Base-by-base conservation (phyloP, 2,113 vertebrate genomes). In the Haplotaxodon microlepis region DNA sequence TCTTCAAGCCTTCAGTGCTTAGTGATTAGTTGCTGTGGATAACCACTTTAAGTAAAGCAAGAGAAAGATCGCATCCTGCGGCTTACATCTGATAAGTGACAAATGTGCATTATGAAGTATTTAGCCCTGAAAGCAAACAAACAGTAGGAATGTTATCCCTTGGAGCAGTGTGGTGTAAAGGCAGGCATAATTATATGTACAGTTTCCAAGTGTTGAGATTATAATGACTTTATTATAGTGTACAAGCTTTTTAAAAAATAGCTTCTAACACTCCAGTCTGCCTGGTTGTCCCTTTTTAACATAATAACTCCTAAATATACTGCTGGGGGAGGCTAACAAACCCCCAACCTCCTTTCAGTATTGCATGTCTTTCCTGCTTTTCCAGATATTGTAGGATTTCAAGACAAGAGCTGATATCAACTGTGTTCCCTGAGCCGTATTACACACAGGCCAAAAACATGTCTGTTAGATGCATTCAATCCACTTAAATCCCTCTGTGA, bases 401-500 rank as follows among this genome's bases (percentile, higher is more conserved):
- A 81, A 71, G 81, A 45, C 69, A 5, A 66, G 53, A 36, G 9
- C 27, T 63, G 4, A 45, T 66, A 45, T 84, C 47, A 34, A 4
- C 86, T 66, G 19, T 87, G 82, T 51, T 82, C 71, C 10, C 85
- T 83, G 66, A 47, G 83, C 40, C 69, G 84, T 66, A 71, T 87
- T 86, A 83, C 42, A 51, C 27, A 17, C 24, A 12, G 42, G 19
- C 69, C 47, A 82, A 82, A 14, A 50, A 66, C 47, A 12, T 27
- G 27, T 63, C 90, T 93, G 92, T 85, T 81, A 54, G 24, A 89
- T 86, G 63, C 87, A 94, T 94, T 90, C 82, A 82, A 57, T 80
- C 36, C 80, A 45, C 38, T 66, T 81, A 53, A 86, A 66, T 86
- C 85, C 89, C 85, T 17, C 84, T 45, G 73, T 76, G 84, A 27